These are phyloP conservation scores for Aromia moschata DNA, from an alignment of 2,888 invertebrate species.

Conservation along the genomic window DNA sequence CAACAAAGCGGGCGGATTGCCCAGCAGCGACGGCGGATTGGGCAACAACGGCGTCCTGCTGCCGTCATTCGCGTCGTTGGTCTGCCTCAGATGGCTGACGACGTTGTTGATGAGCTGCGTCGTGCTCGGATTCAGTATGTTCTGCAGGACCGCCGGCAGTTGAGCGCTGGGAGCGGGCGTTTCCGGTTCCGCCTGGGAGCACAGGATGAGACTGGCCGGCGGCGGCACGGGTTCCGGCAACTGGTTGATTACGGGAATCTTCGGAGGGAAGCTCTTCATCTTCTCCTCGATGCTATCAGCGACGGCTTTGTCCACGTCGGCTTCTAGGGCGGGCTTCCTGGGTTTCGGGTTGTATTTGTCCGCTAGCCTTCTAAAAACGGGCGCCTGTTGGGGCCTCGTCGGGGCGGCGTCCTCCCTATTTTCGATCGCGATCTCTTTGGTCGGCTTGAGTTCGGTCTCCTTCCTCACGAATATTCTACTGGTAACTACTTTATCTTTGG, in stretches of 20 bases:
- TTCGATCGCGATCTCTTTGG: constrained; percentile 1
- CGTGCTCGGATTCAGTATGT: constrained; percentile 37
- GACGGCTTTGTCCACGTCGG: constrained; percentile 54
- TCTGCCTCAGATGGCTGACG: constrained; percentile 34
- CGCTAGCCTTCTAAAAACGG: constrained; percentile 55
- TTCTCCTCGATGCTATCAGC: constrained; percentile 48
- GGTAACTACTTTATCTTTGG: neutral
- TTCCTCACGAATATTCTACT: neutral
- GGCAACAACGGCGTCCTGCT: constrained; percentile 14
- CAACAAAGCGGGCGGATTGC: neutral
- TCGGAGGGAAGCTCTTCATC: constrained; percentile 43
- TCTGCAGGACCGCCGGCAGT: constrained; percentile 14
- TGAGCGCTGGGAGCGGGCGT: neutral
- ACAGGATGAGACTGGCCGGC: constrained; percentile 32
- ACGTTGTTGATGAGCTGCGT: constrained; percentile 39
- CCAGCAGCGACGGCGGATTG: neutral
- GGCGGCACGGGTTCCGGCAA: constrained; percentile 35
- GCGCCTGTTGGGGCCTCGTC: too few relatives aligned
- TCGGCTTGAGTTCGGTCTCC: neutral
- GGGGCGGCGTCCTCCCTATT: constrained; percentile 8
- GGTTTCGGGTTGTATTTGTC: constrained; percentile 64
- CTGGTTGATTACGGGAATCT: constrained; percentile 31
- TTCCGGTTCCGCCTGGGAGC: constrained; percentile 33
- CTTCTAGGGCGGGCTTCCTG: constrained; percentile 45
- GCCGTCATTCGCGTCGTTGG: constrained; percentile 18